Evolutionary conservation across 2,888 invertebrate species (phyloP).

Genomic region (Dolomedes plantarius): DNA sequence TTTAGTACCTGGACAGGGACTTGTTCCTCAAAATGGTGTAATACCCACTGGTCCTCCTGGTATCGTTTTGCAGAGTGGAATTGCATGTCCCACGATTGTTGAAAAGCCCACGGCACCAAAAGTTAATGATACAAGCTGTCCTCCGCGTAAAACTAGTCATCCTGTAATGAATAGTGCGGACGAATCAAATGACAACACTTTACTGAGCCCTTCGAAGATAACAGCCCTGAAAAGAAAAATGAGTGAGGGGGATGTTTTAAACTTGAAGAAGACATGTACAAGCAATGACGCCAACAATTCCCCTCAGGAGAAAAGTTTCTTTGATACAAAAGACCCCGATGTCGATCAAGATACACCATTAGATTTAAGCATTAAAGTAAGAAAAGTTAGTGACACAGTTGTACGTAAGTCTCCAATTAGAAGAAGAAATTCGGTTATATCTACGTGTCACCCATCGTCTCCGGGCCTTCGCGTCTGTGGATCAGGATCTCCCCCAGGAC

Average conservation of each 20-base stretch:
- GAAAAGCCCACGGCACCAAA: constrained; percentile 13
- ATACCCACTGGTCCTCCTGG: constrained; percentile 78
- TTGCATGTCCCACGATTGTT: constrained; percentile 36
- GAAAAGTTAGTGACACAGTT: background rate
- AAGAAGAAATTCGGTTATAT: constrained; percentile 31
- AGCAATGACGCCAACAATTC: background rate
- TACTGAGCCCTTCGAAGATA: background rate
- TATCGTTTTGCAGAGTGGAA: constrained; percentile 75
- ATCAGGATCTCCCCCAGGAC: constrained; percentile 28
- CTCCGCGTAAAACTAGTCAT: constrained; percentile 50
- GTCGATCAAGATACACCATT: constrained; percentile 34
- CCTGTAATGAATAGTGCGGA: constrained; percentile 25
- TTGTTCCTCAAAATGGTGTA: constrained; percentile 79
- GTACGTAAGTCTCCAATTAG: background rate
- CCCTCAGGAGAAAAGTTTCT: background rate
- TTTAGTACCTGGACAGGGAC: constrained; percentile 85
- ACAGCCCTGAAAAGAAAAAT: constrained; percentile 30
- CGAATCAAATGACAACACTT: background rate
- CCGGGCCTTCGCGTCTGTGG: background rate
- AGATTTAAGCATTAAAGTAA: constrained; percentile 57
- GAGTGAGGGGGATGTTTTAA: constrained; percentile 58
- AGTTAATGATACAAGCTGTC: constrained; percentile 26
- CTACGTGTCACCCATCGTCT: constrained; percentile 5
- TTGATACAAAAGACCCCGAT: background rate
- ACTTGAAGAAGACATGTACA: constrained; percentile 46